Conservation (phyloP, 2,888 invertebrate genomes). For the Spodoptera picta region DNA sequence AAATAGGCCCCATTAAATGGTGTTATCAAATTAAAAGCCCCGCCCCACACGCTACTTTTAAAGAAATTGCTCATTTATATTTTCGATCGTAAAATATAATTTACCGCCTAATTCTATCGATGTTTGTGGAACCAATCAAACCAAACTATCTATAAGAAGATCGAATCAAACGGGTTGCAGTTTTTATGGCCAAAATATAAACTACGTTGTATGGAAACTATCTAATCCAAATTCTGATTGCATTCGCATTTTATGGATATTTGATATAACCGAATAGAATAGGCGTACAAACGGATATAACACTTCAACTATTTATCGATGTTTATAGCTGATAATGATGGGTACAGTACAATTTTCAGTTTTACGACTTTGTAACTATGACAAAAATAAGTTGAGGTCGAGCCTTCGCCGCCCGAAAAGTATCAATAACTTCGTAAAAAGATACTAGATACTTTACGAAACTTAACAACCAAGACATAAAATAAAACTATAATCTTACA, state of each 20-base stretch:
- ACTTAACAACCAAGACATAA: constrained; percentile 53
- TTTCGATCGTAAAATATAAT: constrained; percentile 32
- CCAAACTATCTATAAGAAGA: constrained; percentile 10
- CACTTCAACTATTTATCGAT: constrained; percentile 53
- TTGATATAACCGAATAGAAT: constrained; percentile 45
- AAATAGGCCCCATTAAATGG: constrained; percentile 29
- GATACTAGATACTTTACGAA: constrained; percentile 53
- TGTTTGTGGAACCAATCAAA: constrained; percentile 37
- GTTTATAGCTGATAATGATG: constrained; percentile 54
- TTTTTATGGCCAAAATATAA: constrained; percentile 41
- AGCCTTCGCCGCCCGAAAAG: constrained; percentile 26
- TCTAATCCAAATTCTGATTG: constrained; percentile 37
- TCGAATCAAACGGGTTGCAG: constrained; percentile 21
- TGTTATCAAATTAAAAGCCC: constrained; percentile 26
- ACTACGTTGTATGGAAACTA: constrained; percentile 23
- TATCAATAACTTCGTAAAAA: constrained; percentile 53
- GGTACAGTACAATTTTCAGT: constrained; percentile 51
- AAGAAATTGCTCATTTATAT: constrained; percentile 28
- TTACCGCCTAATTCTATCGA: constrained; percentile 29
- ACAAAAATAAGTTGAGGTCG: constrained; percentile 40
- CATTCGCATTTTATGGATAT: constrained; percentile 47
- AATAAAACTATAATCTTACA: constrained; percentile 51
- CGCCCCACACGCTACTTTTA: constrained; percentile 26
- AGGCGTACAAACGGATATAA: constrained; percentile 26
- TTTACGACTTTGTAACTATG: constrained; percentile 55